Conservation (phyloP, 1,140 invertebrate species). For the Drosophila neocordata region DNA sequence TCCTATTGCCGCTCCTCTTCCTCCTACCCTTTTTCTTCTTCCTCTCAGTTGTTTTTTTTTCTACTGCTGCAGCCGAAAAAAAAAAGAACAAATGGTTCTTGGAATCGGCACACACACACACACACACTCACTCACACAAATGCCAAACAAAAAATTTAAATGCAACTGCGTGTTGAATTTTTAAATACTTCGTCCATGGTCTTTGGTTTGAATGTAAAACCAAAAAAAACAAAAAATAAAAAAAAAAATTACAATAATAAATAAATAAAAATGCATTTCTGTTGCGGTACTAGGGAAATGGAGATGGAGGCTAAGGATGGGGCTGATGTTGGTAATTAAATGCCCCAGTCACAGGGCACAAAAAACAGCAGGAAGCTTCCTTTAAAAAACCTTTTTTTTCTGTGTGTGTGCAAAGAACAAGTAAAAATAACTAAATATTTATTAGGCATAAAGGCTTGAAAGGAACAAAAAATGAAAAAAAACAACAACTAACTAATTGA, state of each 20-base stretch:
- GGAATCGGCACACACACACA: constrained; percentile 32
- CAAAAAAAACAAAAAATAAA: background rate
- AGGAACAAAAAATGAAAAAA: background rate
- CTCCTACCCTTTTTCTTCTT: constrained; percentile 8
- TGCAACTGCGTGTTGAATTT: constrained; percentile 71
- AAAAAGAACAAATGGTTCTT: constrained; percentile 47
- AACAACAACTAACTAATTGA: too few species aligned
- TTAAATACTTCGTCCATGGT: constrained; percentile 35
- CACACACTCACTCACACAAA: constrained; percentile 10
- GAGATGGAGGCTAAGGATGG: background rate
- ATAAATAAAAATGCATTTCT: constrained; percentile 32
- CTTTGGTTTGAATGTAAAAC: background rate
- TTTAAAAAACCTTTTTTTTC: background rate
- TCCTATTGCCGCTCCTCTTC: background rate
- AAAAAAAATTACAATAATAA: constrained; percentile 54
- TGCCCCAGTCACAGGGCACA: background rate
- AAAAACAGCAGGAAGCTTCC: constrained; percentile 5
- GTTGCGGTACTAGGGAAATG: constrained; percentile 3
- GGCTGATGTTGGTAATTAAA: constrained; percentile 2
- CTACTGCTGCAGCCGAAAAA: constrained; percentile 16
- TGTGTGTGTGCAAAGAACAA: background rate
- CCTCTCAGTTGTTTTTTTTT: constrained; percentile 2
- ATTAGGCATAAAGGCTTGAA: background rate
- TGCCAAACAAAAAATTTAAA: constrained; percentile 53
- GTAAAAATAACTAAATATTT: background rate